phyloP scores from a whole-genome alignment of 2,113 vertebrate genomes.

The Bothrops jararaca region DNA sequence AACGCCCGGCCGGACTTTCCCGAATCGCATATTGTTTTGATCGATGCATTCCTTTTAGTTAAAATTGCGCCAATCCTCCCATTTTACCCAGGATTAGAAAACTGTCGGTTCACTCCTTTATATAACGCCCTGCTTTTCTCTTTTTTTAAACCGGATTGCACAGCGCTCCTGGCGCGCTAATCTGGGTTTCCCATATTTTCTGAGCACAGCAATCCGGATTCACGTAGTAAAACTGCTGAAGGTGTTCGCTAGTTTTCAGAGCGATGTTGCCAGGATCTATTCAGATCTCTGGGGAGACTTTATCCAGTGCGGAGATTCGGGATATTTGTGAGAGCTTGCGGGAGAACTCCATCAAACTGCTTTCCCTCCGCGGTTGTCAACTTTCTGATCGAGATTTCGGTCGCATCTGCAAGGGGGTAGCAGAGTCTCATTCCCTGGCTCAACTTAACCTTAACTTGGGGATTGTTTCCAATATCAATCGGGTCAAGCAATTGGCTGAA shows the following conservation, averaged over 20 bases:
- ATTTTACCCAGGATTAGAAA: background rate
- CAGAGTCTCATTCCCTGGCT: slow-evolving; percentile 82
- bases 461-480: slow-evolving; percentile 82
- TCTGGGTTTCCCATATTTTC: background rate
- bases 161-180: background rate
- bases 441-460: slow-evolving; percentile 96
- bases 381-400: slow-evolving; percentile 90
- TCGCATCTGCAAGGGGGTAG: slow-evolving; percentile 85
- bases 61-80: background rate
- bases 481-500: slow-evolving; percentile 87
- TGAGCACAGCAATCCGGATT: background rate
- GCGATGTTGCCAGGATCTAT: slow-evolving; percentile 90
- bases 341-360: slow-evolving; percentile 86
- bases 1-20: background rate
- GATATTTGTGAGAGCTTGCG: slow-evolving; percentile 91
- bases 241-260: background rate
- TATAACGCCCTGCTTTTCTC: background rate
- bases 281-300: slow-evolving; percentile 91
- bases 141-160: background rate
- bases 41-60: background rate
- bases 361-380: slow-evolving; percentile 90
- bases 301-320: slow-evolving; percentile 87
- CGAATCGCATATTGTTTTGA: background rate
- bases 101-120: background rate
- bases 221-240: too few relatives aligned